Conservation (phyloP, 2,113 vertebrate genomes). For the Patagioenas fasciata region DNA sequence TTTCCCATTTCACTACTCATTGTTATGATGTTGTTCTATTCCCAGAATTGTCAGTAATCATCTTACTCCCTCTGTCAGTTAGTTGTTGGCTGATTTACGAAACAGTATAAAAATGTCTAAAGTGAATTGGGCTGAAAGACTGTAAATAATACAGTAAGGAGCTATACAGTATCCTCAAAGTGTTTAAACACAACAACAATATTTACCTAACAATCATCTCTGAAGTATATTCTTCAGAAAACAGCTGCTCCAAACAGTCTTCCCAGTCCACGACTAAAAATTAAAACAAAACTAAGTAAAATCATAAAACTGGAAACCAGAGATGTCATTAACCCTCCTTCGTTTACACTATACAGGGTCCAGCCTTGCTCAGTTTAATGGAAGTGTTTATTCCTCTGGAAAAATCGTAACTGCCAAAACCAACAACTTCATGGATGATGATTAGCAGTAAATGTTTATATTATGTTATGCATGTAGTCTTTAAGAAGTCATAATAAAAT, state of each 20-base stretch:
- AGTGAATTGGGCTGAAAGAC: neutral
- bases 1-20: neutral
- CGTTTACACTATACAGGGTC: neutral
- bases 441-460: neutral
- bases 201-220: neutral
- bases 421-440: neutral
- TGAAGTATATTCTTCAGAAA: neutral
- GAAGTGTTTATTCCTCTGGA: neutral
- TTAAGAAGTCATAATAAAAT: neutral
- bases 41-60: neutral
- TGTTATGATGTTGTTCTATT: neutral
- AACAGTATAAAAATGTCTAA: neutral
- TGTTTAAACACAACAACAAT: neutral
- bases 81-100: neutral
- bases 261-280: neutral
- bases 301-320: neutral
- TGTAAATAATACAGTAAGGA: neutral
- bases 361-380: neutral
- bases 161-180: neutral
- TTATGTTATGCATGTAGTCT: neutral
- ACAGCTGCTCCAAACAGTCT: neutral
- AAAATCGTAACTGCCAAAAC: neutral
- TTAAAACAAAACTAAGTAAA: neutral
- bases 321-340: neutral
- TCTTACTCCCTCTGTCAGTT: neutral